Evolutionary conservation across 2,113 vertebrate genomes (phyloP), one percentile per base, ranked within the genome.

Genomic region (Alosa alosa): DNA sequence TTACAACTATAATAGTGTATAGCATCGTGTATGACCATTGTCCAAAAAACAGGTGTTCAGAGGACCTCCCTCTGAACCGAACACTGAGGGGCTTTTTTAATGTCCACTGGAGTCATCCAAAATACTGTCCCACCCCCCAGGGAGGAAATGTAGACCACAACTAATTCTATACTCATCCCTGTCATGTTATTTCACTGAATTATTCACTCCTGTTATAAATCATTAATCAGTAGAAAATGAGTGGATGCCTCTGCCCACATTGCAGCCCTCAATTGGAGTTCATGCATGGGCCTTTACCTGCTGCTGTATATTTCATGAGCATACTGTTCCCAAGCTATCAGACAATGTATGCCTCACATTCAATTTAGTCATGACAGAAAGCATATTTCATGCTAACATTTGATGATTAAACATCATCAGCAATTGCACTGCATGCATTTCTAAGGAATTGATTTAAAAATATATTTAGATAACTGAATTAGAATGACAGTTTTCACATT

Each of bases 131-230:
- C 50, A 83, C 36, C 82, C 86, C 83, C 11, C 64, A 82, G 72
- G 83, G 85, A 88, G 17, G 60, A 45, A 83, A 60, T 78, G 55
- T 81, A 86, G 90, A 92, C 90, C 84, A 86, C 87, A 50, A 50
- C 86, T 57, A 83, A 75, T 81, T 84, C 86, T 88, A 86, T 82
- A 85, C 90, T 87, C 86, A 85, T 91, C 86, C 85, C 45, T 90
- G 91, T 93, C 88, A 91, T 92, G 92, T 93, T 91, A 93, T 93
- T 91, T 88, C 86, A 86, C 85, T 94, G 88, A 93, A 95, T 95
- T 92, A 95, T 95, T 94, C 45, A 95, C 84, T 85, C 83, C 85
- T 81, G 49, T 22, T 64, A 84, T 94, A 86, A 93, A 95, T 94
- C 86, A 94, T 93, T 92, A 88, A 94, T 81, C 50, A 64, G 87